These are phyloP conservation scores for Prolemur simus DNA, from an alignment of 2,113 vertebrate genomes.

Conservation along the genomic window DNA sequence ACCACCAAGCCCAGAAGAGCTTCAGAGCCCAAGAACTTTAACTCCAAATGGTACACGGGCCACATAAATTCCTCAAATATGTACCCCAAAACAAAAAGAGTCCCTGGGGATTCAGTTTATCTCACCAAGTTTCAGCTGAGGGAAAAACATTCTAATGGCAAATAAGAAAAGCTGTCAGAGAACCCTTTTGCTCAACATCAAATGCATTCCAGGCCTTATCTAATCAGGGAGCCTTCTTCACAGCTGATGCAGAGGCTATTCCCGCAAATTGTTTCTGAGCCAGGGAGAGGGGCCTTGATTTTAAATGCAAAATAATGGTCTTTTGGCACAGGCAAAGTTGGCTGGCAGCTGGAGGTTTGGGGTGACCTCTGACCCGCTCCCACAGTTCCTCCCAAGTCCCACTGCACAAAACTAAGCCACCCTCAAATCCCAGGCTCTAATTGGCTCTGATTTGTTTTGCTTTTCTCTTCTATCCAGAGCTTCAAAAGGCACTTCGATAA, in stretches of 20 bases:
- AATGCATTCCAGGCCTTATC: constrained; percentile 85
- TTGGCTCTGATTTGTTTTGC: constrained; percentile 81
- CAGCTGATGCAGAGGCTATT: constrained; percentile 73
- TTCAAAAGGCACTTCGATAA: constrained; percentile 79
- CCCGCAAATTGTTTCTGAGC: constrained; percentile 71
- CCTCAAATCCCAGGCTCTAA: constrained; percentile 78
- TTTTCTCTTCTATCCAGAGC: constrained; percentile 75
- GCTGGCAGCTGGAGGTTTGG: constrained; percentile 77
- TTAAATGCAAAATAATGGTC: constrained; percentile 72
- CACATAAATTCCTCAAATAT: not conserved
- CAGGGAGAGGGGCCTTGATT: constrained; percentile 62
- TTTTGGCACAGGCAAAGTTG: constrained; percentile 74
- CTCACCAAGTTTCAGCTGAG: constrained; percentile 60
- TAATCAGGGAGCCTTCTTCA: constrained; percentile 81
- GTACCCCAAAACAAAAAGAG: not conserved
- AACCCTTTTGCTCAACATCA: constrained; percentile 77
- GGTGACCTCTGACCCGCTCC: constrained; percentile 77
- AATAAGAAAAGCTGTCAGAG: constrained; percentile 67
- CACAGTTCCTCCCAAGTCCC: constrained; percentile 74
- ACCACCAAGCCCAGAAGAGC: not conserved
- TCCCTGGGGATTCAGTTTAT: not conserved
- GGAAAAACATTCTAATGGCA: constrained; percentile 68
- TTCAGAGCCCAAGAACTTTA: not conserved
- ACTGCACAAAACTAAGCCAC: constrained; percentile 74
- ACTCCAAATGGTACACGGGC: not conserved